Evolutionary conservation across 2,113 vertebrate genomes (phyloP), one percentile per base, ranked within the genome.

Genomic region (Crotophaga sulcirostris): DNA sequence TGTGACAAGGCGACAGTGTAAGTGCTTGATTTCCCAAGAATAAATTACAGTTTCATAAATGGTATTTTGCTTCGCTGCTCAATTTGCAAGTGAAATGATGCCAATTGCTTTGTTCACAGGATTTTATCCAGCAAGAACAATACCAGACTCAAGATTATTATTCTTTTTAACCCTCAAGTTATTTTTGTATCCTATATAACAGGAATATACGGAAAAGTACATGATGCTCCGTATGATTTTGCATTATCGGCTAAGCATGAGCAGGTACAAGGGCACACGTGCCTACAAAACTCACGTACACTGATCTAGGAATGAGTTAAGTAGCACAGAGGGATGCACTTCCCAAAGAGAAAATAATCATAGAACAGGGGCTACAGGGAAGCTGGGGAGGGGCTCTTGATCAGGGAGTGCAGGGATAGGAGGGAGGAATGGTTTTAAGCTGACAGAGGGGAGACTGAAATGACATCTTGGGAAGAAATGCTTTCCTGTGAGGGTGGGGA

Each of bases 1-100:
- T 90, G 73, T 5, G 28, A 94, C 79, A 84, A 89, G 93, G 25
- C 18, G n/a, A 87, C 86, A 64, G 23, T 33, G n/a, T 75, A 78
- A 96, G 88, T 58, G 92, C 93, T 88, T 96, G 90, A 93, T 96
- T 97, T 92, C 31, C 90, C 76, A 20, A 60, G 96, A 96, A 96
- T 93, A 96, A 96, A 97, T 97, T 95, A 96, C 90, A 75, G 76
- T 94, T 90, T 93, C 94, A 89, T 84, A 96, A 96, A 96, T 36
- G 96, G 51, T 90, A 90, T 93, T 96, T 97, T 97, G 95, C 96
- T 90, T 52, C 15, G 2, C 94, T 86, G 95, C 94, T 96, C 96
- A 81, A 96, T 97, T 96, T 97, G 95, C 96, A 97, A 97, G 95
- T 93, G 96, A 96, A 97, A 97, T 97, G 60, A 94, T 52, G 85